A percentile compares a stretch with the other conserved stretches of the same genome.
Evolutionary conservation across 2,797 vertebrate genomes (phyloP).

Genomic region (Vultur gryphus): DNA sequence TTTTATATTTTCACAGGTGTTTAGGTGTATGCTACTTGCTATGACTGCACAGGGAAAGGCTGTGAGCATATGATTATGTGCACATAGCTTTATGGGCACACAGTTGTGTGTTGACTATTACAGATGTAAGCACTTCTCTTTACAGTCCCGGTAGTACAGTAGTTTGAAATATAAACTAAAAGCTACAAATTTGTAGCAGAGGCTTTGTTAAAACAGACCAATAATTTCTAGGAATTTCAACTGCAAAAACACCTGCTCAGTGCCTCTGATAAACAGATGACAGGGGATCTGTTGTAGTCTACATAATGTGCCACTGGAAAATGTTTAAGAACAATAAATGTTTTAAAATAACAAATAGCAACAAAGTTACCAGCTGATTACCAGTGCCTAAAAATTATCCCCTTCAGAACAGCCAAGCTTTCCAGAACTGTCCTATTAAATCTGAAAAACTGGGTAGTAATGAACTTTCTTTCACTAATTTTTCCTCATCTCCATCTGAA

Average conservation of each 20-base stretch:
- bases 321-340: background rate
- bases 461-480: background rate
- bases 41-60: background rate
- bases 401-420: background rate
- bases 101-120: background rate
- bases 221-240: background rate
- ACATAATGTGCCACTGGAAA: accelerated
- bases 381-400: background rate
- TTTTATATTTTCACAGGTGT: background rate
- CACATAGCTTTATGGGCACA: background rate
- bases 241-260: background rate
- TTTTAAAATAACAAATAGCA: background rate
- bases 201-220: background rate
- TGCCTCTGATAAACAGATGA: background rate
- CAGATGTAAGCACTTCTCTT: background rate
- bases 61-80: background rate
- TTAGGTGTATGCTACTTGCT: background rate
- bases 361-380: background rate
- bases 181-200: background rate
- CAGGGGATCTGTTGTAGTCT: background rate
- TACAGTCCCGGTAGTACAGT: background rate
- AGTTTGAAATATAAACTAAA: background rate
- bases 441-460: background rate
- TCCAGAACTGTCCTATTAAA: background rate
- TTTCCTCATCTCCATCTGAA: background rate